A percentile compares a stretch with the other conserved stretches of the same genome.
Evolutionary conservation across 2,888 invertebrate species (phyloP).

Genomic region (Pachydiplax longipennis): DNA sequence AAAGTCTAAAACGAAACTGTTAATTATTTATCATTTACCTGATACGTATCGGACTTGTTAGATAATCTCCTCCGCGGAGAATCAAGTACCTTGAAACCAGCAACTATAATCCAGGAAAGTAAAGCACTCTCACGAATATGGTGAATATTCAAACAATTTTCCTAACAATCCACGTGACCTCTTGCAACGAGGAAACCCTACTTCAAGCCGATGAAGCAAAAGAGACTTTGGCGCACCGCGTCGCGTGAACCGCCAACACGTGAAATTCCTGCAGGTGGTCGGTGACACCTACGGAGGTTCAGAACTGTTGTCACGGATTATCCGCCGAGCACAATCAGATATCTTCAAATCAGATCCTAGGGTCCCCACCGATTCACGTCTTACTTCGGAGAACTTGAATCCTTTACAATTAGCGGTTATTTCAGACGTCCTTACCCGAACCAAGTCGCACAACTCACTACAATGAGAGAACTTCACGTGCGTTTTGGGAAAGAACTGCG

Average conservation of each 20-base stretch:
- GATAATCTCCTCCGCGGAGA: too few species aligned
- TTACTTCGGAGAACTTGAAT: too few species aligned
- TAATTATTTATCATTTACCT: too few species aligned
- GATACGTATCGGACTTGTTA: too few species aligned
- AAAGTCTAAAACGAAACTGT: too few species aligned
- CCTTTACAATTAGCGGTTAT: too few species aligned
- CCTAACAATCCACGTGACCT: neutral
- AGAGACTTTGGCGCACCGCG: neutral
- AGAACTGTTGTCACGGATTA: too few species aligned
- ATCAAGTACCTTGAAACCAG: too few species aligned
- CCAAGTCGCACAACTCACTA: neutral
- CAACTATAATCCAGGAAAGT: too few species aligned
- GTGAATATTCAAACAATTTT: neutral
- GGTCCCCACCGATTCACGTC: too few species aligned
- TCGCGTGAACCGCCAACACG: neutral
- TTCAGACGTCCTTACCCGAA: neutral
- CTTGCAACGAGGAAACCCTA: neutral
- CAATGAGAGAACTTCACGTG: neutral
- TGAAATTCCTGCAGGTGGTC: neutral
- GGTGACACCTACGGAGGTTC: neutral
- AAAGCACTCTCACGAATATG: neutral
- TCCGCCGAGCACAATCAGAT: neutral
- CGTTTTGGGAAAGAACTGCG: neutral
- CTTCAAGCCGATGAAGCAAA: neutral
- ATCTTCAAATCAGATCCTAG: neutral